Base-by-base conservation (phyloP, 1,140 invertebrate genomes). In the Papilio helenus region DNA sequence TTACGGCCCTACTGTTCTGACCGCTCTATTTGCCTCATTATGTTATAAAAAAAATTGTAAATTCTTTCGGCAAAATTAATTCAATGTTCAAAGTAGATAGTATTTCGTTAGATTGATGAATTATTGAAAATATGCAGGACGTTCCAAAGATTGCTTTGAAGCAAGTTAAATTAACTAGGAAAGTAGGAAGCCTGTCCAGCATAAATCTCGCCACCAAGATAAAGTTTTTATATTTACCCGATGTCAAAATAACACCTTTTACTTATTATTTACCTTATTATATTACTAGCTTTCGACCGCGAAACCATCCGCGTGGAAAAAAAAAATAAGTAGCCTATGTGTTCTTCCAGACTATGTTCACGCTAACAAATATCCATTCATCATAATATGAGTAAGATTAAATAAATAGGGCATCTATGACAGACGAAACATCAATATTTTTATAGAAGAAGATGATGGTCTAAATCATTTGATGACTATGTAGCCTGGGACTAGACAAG, bases 81-180 rank as follows among this genome's bases (percentile, higher is more conserved):
- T 10, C 20, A 4, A 26, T 23, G 23, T 61, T 26, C 26, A 14
- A 12, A 23, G 18, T 18, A 23, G 9, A 23, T 61, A 20, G 10
- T 23, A 23, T 23, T 26, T 61, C 58, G 58, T 61, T 61, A 61
- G 23, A 26, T 26, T 3, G 14, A 14, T 14, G 58, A 61, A 61
- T 61, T 61, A 61, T 61, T 61, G 58, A 61, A 26, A 61, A 61
- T 61, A 61, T 61, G 58, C 58, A 61, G 23, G 58, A 61, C 20
- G 58, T 26, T 26, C 10, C 9, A 61, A 26, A 61, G 20, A 26
- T 26, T 26, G 9, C 58, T 61, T 61, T 26, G 58, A 61, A 23
- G 58, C 23, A 61, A 61, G 58, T 61, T 61, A 61, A 61, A 61
- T 61, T 61, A 61, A 26, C 58, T 26, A 61, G 23, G 23, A 14